These are phyloP conservation scores for Nasalis larvatus DNA, from an alignment of 2,113 vertebrate species.

Conservation along the genomic window DNA sequence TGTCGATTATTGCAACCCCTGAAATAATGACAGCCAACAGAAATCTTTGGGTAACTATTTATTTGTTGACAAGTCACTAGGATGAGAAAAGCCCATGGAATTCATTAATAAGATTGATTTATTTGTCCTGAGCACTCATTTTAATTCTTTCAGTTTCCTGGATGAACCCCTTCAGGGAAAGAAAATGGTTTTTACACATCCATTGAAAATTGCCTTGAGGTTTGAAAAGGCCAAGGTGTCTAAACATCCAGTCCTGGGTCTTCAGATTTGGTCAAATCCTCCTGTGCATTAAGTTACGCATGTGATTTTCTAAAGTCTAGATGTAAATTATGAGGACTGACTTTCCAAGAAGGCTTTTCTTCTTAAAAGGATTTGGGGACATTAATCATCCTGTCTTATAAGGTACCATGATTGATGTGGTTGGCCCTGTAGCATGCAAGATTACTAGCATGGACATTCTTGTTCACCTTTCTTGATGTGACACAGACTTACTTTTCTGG, in stretches of 20 bases:
- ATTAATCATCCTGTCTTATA: background rate
- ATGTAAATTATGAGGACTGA: background rate
- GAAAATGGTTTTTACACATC: background rate
- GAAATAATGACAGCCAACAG: background rate
- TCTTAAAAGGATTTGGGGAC: conserved; percentile 22
- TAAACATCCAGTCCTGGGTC: background rate
- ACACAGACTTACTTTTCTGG: background rate
- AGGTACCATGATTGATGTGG: conserved; percentile 52
- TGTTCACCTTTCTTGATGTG: conserved; percentile 38
- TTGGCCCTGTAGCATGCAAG: background rate
- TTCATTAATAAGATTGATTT: background rate
- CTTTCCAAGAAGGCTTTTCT: conserved; percentile 15
- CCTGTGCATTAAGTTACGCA: background rate
- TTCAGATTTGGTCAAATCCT: background rate
- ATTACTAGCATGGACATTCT: conserved; percentile 25
- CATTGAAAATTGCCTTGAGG: background rate
- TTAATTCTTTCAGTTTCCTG: background rate
- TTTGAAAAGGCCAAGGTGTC: background rate
- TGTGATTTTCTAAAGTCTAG: background rate
- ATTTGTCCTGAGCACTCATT: background rate
- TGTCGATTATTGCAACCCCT: background rate
- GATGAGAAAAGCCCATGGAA: background rate
- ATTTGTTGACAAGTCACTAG: background rate
- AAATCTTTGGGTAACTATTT: background rate
- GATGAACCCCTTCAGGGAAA: background rate